Evolutionary conservation across 1,140 invertebrate species (phyloP).

Genomic region (Bradysia coprophila): DNA sequence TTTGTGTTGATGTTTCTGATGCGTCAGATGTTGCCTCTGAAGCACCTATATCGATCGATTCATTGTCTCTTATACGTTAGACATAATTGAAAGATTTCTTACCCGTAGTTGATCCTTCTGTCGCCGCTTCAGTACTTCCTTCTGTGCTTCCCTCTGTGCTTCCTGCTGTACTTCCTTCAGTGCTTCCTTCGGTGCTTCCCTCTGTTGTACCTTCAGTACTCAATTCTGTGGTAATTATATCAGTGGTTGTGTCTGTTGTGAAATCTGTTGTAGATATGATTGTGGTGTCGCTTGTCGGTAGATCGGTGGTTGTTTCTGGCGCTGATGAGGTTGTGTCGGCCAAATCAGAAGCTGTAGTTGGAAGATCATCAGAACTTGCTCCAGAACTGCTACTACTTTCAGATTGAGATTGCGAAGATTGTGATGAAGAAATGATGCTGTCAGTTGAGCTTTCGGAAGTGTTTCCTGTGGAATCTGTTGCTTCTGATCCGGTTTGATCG

Average conservation of each 20-base stretch:
- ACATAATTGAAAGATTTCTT: too few species aligned
- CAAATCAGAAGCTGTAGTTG: too few species aligned
- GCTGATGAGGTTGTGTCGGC: too few species aligned
- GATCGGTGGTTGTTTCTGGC: constrained; percentile 5
- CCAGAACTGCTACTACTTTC: too few species aligned
- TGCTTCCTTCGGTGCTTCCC: constrained; percentile 2
- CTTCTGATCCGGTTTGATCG: constrained; percentile 4
- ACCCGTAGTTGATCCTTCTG: too few species aligned
- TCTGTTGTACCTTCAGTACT: constrained; percentile 2
- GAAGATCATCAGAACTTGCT: too few species aligned
- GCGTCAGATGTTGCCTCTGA: constrained; percentile 1
- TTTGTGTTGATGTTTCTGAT: constrained; percentile 2
- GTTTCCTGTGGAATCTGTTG: constrained; percentile 6
- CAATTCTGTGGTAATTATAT: constrained; percentile 5
- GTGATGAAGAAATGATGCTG: too few species aligned
- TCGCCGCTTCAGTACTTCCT: neutral
- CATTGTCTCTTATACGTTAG: too few species aligned
- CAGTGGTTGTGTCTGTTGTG: constrained; percentile 6
- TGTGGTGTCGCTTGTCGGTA: neutral
- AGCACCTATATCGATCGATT: constrained; percentile 5
- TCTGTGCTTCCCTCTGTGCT: constrained; percentile 5
- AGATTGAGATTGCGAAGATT: constrained; percentile 1
- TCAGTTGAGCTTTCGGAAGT: too few species aligned
- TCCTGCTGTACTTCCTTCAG: constrained; percentile 1
- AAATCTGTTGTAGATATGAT: constrained; percentile 6